phyloP scores from a whole-genome alignment of 2,888 invertebrate genomes.

The Drosophila limbata region DNA sequence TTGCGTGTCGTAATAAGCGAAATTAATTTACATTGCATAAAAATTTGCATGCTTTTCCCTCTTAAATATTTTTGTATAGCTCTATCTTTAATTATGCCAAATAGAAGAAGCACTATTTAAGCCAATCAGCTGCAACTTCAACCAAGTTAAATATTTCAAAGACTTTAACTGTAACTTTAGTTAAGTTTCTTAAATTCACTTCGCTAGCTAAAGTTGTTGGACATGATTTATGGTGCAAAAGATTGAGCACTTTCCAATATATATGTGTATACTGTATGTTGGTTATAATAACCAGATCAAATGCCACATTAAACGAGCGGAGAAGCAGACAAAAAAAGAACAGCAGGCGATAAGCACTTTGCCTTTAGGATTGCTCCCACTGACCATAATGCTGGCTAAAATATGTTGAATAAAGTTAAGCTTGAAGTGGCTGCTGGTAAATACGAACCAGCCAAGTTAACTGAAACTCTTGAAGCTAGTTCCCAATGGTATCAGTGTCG shows the following conservation, averaged over 20 bases:
- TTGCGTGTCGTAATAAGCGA: slow-evolving; percentile 65
- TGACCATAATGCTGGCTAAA: slow-evolving; percentile 39
- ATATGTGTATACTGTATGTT: slow-evolving; percentile 1
- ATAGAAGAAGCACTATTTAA: slow-evolving; percentile 16
- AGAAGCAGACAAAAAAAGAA: slow-evolving; percentile 24
- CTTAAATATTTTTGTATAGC: neutral
- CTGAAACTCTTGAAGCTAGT: slow-evolving; percentile 26
- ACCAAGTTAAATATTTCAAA: neutral
- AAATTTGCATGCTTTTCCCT: slow-evolving; percentile 21
- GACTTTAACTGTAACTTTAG: neutral
- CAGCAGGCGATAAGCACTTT: slow-evolving; percentile 64
- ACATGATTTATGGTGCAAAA: slow-evolving; percentile 53
- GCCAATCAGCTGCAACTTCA: slow-evolving; percentile 19
- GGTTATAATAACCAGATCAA: slow-evolving; percentile 58
- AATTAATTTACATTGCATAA: slow-evolving; percentile 72
- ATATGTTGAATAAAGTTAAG: slow-evolving; percentile 61
- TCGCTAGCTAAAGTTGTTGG: slow-evolving; percentile 13
- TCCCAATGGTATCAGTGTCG: slow-evolving; percentile 23
- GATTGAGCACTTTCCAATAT: slow-evolving; percentile 56
- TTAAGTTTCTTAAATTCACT: slow-evolving; percentile 6
- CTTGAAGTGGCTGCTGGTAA: slow-evolving; percentile 60
- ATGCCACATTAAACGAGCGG: slow-evolving; percentile 37
- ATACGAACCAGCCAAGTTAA: slow-evolving; percentile 52
- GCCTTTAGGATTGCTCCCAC: slow-evolving; percentile 28
- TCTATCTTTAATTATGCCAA: slow-evolving; percentile 51